Evolutionary conservation across 2,797 vertebrate genomes (phyloP).

Genomic region (Margarornis squamiger): DNA sequence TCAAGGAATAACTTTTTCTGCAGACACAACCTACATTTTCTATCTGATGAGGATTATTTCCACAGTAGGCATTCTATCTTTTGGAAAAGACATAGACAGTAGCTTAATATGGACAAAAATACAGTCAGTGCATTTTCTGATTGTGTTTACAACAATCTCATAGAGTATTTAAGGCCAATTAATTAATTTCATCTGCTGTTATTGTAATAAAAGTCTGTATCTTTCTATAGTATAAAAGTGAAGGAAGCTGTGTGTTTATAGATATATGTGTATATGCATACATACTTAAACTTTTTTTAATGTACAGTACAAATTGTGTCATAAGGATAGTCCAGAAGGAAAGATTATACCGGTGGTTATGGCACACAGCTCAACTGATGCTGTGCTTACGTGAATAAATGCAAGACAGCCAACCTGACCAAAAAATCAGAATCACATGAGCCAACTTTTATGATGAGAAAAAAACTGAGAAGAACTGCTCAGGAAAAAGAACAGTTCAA

Average conservation of each 20-base stretch:
- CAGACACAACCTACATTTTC: background rate
- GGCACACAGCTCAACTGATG: background rate
- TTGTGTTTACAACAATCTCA: background rate
- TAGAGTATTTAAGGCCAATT: background rate
- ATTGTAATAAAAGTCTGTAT: background rate
- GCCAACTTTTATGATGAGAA: background rate
- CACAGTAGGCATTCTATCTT: background rate
- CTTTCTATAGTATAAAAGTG: background rate
- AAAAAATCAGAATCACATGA: background rate
- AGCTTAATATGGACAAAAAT: background rate
- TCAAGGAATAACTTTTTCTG: background rate
- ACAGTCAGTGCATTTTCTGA: background rate
- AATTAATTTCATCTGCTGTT: background rate
- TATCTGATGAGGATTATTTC: background rate
- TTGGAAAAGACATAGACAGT: background rate
- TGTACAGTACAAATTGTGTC: background rate
- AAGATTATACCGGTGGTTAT: background rate
- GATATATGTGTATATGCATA: rapidly evolving
- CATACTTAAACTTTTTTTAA: background rate
- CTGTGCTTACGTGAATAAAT: background rate
- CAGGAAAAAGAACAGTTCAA: background rate
- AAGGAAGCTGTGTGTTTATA: background rate
- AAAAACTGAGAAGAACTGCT: background rate
- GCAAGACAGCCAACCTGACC: background rate
- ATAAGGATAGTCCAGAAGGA: background rate